phyloP scores from a whole-genome alignment of 2,797 vertebrate species.

The Dermochelys coriacea region DNA sequence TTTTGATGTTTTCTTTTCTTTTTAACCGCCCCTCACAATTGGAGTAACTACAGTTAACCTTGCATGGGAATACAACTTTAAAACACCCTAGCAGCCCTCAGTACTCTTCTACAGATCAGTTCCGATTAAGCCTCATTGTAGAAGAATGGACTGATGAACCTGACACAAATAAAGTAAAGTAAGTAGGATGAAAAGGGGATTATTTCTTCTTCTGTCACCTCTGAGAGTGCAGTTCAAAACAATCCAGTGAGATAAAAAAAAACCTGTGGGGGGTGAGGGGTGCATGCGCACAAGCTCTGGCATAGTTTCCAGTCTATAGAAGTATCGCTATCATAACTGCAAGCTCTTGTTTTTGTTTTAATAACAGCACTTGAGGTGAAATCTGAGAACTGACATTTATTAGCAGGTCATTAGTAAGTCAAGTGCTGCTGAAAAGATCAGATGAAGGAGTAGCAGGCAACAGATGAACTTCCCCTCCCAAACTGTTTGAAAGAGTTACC shows the following conservation, averaged over 20 bases:
- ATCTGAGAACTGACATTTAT: background rate
- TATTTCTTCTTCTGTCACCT: slow-evolving; percentile 40
- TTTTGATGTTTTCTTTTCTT: slow-evolving; percentile 30
- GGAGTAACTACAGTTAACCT: background rate
- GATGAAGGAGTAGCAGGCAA: background rate
- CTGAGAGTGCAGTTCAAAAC: slow-evolving; percentile 33
- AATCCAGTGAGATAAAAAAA: slow-evolving; percentile 30
- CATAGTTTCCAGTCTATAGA: slow-evolving; percentile 44
- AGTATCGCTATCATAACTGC: slow-evolving; percentile 16
- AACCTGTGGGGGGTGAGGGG: background rate
- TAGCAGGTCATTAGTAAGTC: slow-evolving; percentile 37
- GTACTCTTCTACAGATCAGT: background rate
- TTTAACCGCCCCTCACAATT: background rate
- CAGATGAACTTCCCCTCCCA: slow-evolving; percentile 35
- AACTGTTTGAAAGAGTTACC: slow-evolving; percentile 34
- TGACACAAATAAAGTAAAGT: slow-evolving; percentile 23
- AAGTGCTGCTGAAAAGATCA: slow-evolving; percentile 34
- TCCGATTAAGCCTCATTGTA: background rate
- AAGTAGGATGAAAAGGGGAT: slow-evolving; percentile 20
- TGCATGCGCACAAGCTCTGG: background rate
- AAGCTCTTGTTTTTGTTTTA: slow-evolving; percentile 40
- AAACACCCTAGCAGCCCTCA: background rate
- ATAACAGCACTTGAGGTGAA: slow-evolving; percentile 46
- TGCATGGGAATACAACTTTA: slow-evolving; percentile 8
- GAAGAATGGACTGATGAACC: background rate